Conservation (phyloP, 2,888 invertebrate genomes). For the Dorcus hopei region DNA sequence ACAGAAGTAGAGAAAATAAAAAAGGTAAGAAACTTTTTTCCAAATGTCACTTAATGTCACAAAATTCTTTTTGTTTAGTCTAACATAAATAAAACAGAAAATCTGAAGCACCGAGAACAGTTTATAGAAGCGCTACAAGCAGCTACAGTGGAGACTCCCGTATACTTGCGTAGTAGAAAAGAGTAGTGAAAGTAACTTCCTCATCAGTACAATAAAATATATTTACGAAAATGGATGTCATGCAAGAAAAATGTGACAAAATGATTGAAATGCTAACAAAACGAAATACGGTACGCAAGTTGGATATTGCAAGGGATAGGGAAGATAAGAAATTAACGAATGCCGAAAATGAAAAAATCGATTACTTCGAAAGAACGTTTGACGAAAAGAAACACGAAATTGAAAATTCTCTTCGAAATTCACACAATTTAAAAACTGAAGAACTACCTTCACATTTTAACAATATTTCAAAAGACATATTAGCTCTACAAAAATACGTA, state of each 20-base stretch:
- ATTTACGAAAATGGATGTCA: constrained; percentile 9
- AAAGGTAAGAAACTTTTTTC: constrained; percentile 25
- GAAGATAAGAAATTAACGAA: constrained; percentile 61
- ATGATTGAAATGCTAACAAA: constrained; percentile 50
- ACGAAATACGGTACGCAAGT: constrained; percentile 63
- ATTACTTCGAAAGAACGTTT: constrained; percentile 69
- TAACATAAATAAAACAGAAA: constrained; percentile 30
- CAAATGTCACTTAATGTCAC: constrained; percentile 42
- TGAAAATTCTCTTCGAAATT: constrained; percentile 56
- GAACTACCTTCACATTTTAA: constrained; percentile 62
- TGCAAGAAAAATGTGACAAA: constrained; percentile 44
- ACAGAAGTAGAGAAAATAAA: constrained; percentile 26
- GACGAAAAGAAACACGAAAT: constrained; percentile 64
- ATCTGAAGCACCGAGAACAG: constrained; percentile 37
- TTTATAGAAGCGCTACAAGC: constrained; percentile 50
- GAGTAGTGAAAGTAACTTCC: background rate
- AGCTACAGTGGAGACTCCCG: constrained; percentile 41
- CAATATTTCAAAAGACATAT: constrained; percentile 67
- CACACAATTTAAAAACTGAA: constrained; percentile 51
- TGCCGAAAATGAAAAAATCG: constrained; percentile 64
- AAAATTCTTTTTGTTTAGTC: constrained; percentile 20
- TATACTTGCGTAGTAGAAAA: constrained; percentile 13
- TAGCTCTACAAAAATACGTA: constrained; percentile 73
- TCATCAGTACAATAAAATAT: background rate
- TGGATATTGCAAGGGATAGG: constrained; percentile 62